These are phyloP conservation scores for Heliconius charithonia DNA, from an alignment of 2,888 invertebrate species.

Conservation along the genomic window DNA sequence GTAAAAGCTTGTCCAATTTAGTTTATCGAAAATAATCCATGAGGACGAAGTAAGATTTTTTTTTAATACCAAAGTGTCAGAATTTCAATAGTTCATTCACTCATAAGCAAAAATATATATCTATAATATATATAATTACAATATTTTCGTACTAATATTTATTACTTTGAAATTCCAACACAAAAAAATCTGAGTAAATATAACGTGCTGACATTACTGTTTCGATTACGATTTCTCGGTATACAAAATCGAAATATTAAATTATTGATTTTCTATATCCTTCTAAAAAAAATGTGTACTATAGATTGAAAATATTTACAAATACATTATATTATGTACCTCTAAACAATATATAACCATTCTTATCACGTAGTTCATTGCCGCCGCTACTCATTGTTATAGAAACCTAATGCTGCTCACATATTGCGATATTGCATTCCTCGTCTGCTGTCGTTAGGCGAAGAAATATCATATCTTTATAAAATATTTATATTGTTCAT, in stretches of 20 bases:
- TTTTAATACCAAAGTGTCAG: neutral
- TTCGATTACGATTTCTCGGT: too few relatives aligned
- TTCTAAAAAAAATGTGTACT: neutral
- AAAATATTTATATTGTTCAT: neutral
- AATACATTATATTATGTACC: neutral
- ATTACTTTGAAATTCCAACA: neutral
- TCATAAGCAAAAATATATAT: neutral
- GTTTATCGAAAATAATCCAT: neutral
- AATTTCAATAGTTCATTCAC: neutral
- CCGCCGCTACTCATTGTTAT: conserved; percentile 35
- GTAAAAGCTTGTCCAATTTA: conserved; percentile 9
- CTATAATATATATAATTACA: neutral
- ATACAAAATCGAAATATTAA: neutral
- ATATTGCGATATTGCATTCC: conserved; percentile 31
- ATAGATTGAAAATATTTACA: neutral
- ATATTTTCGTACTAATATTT: neutral
- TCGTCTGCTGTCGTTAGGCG: conserved; percentile 25
- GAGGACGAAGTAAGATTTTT: neutral
- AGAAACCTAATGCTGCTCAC: conserved; percentile 38
- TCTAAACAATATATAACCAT: conserved; percentile 27
- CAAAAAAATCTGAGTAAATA: neutral
- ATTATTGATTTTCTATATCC: neutral
- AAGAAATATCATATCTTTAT: neutral
- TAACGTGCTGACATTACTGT: too few relatives aligned
- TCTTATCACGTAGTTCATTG: conserved; percentile 33